Evolutionary conservation across 2,888 invertebrate species (phyloP).

Genomic region (Troides aeacus): DNA sequence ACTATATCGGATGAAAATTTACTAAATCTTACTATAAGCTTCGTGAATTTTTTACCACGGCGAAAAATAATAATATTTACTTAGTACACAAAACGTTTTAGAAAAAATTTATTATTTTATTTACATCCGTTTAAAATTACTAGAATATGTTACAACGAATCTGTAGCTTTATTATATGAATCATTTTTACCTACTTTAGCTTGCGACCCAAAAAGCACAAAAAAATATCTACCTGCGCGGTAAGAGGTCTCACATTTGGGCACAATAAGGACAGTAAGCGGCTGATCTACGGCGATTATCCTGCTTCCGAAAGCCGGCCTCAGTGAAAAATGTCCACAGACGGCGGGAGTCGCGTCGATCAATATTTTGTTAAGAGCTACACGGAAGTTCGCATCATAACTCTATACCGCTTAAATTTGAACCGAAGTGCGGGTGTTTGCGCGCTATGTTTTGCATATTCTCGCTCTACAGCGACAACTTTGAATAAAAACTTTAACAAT

Average conservation of each 20-base stretch:
- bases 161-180: slow-evolving; percentile 33
- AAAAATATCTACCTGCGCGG: slow-evolving; percentile 72
- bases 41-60: too few species aligned
- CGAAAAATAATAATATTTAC: too few species aligned
- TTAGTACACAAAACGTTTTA: too few species aligned
- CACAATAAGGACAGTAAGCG: slow-evolving; percentile 59
- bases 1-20: too few species aligned
- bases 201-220: slow-evolving; percentile 66
- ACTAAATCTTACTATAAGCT: too few species aligned
- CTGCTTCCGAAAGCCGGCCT: slow-evolving; percentile 48
- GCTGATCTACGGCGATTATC: slow-evolving; percentile 66
- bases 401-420: slow-evolving; percentile 62
- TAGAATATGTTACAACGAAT: slow-evolving; percentile 23
- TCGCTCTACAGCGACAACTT: slow-evolving; percentile 42
- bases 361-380: slow-evolving; percentile 68
- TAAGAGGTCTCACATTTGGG: slow-evolving; percentile 57
- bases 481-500: slow-evolving; percentile 50
- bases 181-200: slow-evolving; percentile 42
- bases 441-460: slow-evolving; percentile 31
- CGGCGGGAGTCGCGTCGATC: slow-evolving; percentile 64
- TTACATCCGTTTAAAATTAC: slow-evolving; percentile 7
- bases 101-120: too few species aligned
- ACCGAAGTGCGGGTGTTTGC: slow-evolving; percentile 40
- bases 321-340: slow-evolving; percentile 63
- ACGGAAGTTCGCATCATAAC: slow-evolving; percentile 64